These are phyloP conservation scores for Palloptera scutellata DNA, from an alignment of 2,888 invertebrate genomes.

Conservation along the genomic window DNA sequence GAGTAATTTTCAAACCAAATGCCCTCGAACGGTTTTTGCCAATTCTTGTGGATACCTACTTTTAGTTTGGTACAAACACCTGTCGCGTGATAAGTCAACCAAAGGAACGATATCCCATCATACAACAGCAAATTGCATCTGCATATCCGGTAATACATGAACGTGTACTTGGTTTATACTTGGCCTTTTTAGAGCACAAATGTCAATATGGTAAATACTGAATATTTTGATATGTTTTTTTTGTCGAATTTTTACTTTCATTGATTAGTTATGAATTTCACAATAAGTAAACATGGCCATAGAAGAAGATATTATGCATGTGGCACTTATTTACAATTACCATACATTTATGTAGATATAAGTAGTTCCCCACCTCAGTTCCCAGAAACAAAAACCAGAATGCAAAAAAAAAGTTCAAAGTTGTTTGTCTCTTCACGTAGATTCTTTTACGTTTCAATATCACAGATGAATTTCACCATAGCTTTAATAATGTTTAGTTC, in stretches of 20 bases:
- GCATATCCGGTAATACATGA: slow-evolving; percentile 77
- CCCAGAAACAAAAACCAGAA: too few species aligned
- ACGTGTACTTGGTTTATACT: slow-evolving; percentile 69
- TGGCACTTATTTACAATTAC: too few species aligned
- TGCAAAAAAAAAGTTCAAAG: too few species aligned
- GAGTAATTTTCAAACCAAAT: background rate
- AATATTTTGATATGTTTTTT: background rate
- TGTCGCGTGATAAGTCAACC: slow-evolving; percentile 56
- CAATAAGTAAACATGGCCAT: too few species aligned
- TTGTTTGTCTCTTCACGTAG: too few species aligned
- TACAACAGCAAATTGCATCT: slow-evolving; percentile 64
- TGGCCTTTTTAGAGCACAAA: slow-evolving; percentile 73
- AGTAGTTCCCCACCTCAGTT: too few species aligned
- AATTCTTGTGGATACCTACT: background rate
- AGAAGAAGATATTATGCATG: too few species aligned
- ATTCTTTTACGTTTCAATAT: too few species aligned
- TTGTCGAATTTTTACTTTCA: background rate
- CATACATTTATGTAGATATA: too few species aligned
- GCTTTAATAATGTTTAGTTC: too few species aligned
- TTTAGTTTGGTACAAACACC: slow-evolving; percentile 58
- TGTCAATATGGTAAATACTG: slow-evolving; percentile 52
- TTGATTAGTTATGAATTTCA: background rate
- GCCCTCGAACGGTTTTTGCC: background rate
- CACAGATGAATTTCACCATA: too few species aligned
- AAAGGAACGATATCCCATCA: slow-evolving; percentile 43